Evolutionary conservation across 2,797 vertebrate genomes (phyloP).

Genomic region (Oreochromis mossambicus): DNA sequence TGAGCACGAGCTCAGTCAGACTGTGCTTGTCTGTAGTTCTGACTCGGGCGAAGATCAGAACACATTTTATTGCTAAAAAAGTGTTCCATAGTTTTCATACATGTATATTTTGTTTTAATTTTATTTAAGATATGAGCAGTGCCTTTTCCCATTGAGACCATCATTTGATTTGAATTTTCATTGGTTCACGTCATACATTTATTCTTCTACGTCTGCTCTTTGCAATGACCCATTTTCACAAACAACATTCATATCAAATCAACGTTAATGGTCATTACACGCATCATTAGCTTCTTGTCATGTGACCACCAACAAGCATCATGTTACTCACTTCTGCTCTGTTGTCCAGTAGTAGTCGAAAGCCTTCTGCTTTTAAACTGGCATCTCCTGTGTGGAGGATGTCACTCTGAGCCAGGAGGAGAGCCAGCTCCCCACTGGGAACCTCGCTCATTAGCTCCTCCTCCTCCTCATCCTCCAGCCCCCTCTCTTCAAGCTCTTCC

Average conservation of each 20-base stretch:
- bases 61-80: accelerated
- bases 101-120: neutral
- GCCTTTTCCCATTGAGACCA: neutral
- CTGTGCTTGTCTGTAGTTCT: neutral
- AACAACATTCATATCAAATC: neutral
- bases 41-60: neutral
- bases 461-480: neutral
- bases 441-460: conserved; percentile 35
- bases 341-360: conserved; percentile 84
- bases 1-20: neutral
- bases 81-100: neutral
- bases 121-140: neutral
- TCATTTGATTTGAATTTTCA: neutral
- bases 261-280: neutral
- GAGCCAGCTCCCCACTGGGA: conserved; percentile 76
- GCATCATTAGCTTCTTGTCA: neutral
- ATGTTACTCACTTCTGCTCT: conserved; percentile 78
- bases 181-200: neutral
- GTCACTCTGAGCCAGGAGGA: conserved; percentile 85
- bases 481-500: conserved; percentile 44
- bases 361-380: conserved; percentile 80
- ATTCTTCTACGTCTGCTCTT: neutral
- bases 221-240: neutral
- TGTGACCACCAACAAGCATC: neutral
- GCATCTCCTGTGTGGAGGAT: conserved; percentile 78